Percentiles rank a stretch among this genome's conserved stretches.
Evolutionary conservation across 2,797 vertebrate genomes (phyloP).

Genomic region (Hippocampus kuda): DNA sequence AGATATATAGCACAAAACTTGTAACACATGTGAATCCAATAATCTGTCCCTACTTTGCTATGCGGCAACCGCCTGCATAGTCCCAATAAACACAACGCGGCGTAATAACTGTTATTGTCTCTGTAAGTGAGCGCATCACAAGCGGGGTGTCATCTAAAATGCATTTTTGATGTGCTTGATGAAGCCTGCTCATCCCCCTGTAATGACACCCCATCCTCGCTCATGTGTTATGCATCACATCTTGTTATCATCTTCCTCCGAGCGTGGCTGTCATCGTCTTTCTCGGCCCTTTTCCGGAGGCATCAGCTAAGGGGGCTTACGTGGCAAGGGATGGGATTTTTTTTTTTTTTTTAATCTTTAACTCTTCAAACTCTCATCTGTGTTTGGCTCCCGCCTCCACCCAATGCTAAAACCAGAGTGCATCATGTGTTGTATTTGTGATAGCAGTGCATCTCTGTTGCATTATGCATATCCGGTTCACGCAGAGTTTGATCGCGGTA

Average conservation of each 20-base stretch:
- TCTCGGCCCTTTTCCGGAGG: conserved; percentile 38
- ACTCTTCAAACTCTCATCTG: conserved; percentile 56
- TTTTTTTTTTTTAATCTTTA: conserved; percentile 20
- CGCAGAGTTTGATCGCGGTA: conserved; percentile 23
- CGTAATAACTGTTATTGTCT: conserved; percentile 56
- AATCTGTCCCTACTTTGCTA: conserved; percentile 33
- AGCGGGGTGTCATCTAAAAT: conserved; percentile 60
- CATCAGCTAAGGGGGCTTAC: conserved; percentile 35
- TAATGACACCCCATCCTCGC: conserved; percentile 61
- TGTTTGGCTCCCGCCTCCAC: neutral
- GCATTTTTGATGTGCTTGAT: conserved; percentile 64
- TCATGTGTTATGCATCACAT: conserved; percentile 69
- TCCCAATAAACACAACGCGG: conserved; percentile 50
- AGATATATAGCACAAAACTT: conserved; percentile 16
- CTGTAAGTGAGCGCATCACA: conserved; percentile 42
- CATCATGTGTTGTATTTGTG: conserved; percentile 36
- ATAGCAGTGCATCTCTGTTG: conserved; percentile 39
- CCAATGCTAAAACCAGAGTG: neutral
- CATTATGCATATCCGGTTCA: conserved; percentile 44
- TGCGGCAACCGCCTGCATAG: conserved; percentile 38
- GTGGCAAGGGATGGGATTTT: conserved; percentile 12
- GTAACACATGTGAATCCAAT: conserved; percentile 41
- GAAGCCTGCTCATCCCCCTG: conserved; percentile 59
- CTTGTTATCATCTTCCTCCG: conserved; percentile 61
- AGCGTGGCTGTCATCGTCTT: conserved; percentile 57